A percentile compares a stretch with the other conserved stretches of the same genome.
phyloP scores from a whole-genome alignment of 2,797 vertebrate species.

The Peromyscus melanophrys region DNA sequence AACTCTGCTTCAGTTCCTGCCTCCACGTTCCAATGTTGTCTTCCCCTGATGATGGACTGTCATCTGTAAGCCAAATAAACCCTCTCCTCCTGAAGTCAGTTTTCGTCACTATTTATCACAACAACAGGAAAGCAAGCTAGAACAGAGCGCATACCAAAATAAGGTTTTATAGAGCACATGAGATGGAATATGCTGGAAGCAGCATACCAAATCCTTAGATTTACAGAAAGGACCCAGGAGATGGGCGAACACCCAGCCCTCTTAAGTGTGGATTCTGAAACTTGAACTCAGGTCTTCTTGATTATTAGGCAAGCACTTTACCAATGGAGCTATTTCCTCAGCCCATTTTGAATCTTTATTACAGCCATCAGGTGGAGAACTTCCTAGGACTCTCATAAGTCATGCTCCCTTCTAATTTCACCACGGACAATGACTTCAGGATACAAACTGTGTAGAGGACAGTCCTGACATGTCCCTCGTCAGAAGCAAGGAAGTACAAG shows the following conservation, averaged over 20 bases:
- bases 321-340: neutral
- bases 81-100: neutral
- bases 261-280: neutral
- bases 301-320: neutral
- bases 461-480: neutral
- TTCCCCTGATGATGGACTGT: neutral
- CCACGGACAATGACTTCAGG: neutral
- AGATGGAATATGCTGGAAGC: neutral
- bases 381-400: neutral
- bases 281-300: neutral
- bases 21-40: neutral
- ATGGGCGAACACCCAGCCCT: neutral
- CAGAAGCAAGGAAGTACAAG: slow-evolving; percentile 27
- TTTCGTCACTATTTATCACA: neutral
- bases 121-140: neutral
- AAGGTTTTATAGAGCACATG: neutral
- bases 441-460: neutral
- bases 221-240: neutral
- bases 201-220: neutral
- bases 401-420: neutral
- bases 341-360: neutral
- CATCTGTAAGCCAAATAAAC: neutral
- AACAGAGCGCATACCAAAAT: neutral
- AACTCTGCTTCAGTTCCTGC: neutral
- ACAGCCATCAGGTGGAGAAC: neutral